Evolutionary conservation across 2,888 invertebrate species (phyloP).

Genomic region (Panzeria rudis): DNA sequence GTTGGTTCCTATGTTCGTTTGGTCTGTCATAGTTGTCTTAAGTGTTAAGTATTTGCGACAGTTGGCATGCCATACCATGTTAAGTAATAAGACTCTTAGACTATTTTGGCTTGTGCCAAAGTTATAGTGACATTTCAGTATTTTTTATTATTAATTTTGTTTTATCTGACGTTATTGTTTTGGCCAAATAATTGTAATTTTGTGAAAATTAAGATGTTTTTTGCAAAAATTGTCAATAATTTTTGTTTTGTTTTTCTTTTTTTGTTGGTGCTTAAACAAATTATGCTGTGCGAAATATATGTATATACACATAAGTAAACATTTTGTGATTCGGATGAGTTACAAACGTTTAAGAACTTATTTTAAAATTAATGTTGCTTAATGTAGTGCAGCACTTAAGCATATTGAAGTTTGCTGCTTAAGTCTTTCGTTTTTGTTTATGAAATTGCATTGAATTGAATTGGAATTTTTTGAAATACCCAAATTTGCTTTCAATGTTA

Average conservation of each 20-base stretch:
- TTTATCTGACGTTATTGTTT: conserved; percentile 60
- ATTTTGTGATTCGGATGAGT: neutral
- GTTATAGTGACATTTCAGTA: conserved; percentile 63
- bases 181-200: conserved; percentile 58
- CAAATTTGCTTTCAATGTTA: too few species aligned
- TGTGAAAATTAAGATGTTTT: conserved; percentile 63
- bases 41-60: conserved; percentile 72
- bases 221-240: conserved; percentile 48
- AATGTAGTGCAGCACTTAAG: neutral
- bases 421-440: conserved; percentile 24
- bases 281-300: neutral
- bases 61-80: conserved; percentile 71
- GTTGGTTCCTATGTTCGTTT: conserved; percentile 34
- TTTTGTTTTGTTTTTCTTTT: conserved; percentile 16
- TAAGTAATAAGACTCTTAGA: conserved; percentile 69
- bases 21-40: conserved; percentile 71
- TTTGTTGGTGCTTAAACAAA: neutral
- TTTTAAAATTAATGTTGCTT: neutral
- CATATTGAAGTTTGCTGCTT: conserved; percentile 28
- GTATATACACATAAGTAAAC: neutral
- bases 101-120: conserved; percentile 71
- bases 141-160: conserved; percentile 35
- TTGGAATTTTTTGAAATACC: too few species aligned
- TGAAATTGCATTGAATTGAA: too few species aligned
- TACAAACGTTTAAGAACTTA: neutral